Evolutionary conservation across 2,888 invertebrate species (phyloP), one percentile per base, ranked within the genome.

Genomic region (Cantharis rufa): DNA sequence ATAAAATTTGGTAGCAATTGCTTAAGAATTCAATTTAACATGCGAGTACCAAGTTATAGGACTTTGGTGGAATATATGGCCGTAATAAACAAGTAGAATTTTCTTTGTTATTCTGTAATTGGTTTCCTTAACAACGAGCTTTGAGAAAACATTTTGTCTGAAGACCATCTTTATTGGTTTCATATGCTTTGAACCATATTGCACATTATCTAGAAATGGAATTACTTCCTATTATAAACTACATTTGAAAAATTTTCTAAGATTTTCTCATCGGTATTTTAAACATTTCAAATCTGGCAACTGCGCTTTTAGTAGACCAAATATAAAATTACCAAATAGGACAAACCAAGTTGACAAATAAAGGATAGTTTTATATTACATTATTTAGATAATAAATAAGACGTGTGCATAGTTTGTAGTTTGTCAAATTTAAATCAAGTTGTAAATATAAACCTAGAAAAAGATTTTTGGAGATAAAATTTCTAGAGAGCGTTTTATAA

Each of bases 21-120:
- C 66, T 28, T 75, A 71, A 75, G 71, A 75, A 68, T 75, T 75
- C 75, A 75, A 71, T 75, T 75, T 75, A 66, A 69, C 71, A 75
- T 75, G 71, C 62, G 71, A 75, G 62, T 61, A 13, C 62, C 69
- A 48, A 74, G 71, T 69, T 66, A 71, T 75, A 71, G 62, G 69
- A 75, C 69, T 71, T 71, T 62, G 63, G 48, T 76, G 71, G 70
- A 72, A 76, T 76, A 72, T 76, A 76, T 69, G 76, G 72, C 76
- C 61, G 72, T 71, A 72, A 76, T 76, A 76, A 76, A 76, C 76
- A 72, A 76, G 69, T 76, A 72, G 70, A 61, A 75, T 75, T 76
- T 72, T 72, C 76, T 76, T 76, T 76, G 76, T 76, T 76, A 76
- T 76, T 76, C 72, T 27, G 72, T 76, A 76, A 76, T 76, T 76